Evolutionary conservation across 2,797 vertebrate species (phyloP).

Genomic region (Ctenopoma multispine): DNA sequence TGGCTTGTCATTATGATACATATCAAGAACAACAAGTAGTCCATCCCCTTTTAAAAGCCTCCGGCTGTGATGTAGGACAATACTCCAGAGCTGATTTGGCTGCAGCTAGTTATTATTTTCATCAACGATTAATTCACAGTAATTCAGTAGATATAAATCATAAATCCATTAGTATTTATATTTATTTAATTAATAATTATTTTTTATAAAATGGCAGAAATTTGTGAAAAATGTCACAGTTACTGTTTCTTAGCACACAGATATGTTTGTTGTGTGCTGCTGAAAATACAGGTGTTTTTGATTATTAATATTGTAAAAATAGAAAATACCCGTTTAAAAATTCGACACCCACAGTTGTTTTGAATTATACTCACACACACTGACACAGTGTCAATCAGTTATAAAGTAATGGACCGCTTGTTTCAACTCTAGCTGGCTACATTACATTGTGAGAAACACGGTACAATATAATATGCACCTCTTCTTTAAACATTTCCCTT

Average conservation of each 20-base stretch:
- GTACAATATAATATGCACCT: too few species aligned
- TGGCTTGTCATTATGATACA: slow-evolving; percentile 38
- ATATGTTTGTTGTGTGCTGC: not conserved
- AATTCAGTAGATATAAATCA: too few species aligned
- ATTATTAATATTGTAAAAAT: not conserved
- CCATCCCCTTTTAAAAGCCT: not conserved
- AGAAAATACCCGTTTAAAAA: not conserved
- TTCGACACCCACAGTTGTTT: not conserved
- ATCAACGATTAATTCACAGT: too few species aligned
- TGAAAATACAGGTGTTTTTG: not conserved
- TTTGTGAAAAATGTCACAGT: too few species aligned
- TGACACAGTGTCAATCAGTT: not conserved
- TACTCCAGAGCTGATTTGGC: not conserved
- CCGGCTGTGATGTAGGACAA: not conserved
- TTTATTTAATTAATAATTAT: too few species aligned
- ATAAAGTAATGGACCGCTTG: too few species aligned
- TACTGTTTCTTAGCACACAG: too few species aligned
- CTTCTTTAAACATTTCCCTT: not conserved
- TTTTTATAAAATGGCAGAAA: too few species aligned
- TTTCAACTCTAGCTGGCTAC: not conserved
- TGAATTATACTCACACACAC: not conserved
- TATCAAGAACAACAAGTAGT: slow-evolving; percentile 15
- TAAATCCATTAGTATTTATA: too few species aligned
- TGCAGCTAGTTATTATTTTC: not conserved
- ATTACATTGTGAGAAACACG: not conserved